phyloP scores from a whole-genome alignment of 1,140 invertebrate genomes.

The Drosophila persimilis region DNA sequence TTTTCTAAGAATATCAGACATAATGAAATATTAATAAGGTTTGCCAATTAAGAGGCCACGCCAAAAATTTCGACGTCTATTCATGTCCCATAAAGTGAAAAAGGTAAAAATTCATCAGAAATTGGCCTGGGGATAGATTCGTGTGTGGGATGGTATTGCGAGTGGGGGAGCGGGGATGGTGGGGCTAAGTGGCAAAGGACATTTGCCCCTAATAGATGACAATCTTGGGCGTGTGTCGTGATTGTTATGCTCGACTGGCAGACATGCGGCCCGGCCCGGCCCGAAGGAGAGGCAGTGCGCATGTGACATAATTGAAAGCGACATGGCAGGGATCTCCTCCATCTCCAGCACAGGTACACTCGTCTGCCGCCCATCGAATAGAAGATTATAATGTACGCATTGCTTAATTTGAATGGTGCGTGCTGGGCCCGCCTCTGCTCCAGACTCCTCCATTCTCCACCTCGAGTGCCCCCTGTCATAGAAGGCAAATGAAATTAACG shows the following conservation, averaged over 20 bases:
- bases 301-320: constrained; percentile 77
- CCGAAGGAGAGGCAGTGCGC: constrained; percentile 51
- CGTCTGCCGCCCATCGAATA: constrained; percentile 35
- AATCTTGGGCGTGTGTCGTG: constrained; percentile 55
- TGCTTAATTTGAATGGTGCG: constrained; percentile 72
- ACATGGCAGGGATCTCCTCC: constrained; percentile 37
- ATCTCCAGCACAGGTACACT: constrained; percentile 22
- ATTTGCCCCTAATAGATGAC: constrained; percentile 52
- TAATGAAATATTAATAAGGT: constrained; percentile 78
- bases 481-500: constrained; percentile 73
- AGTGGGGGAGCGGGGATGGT: too few species aligned
- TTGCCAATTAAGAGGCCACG: constrained; percentile 63
- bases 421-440: constrained; percentile 20
- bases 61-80: constrained; percentile 50
- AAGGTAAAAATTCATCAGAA: constrained; percentile 68
- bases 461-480: constrained; percentile 36
- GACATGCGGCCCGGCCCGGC: neutral
- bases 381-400: constrained; percentile 79
- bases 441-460: neutral
- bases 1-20: constrained; percentile 36
- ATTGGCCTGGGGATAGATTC: constrained; percentile 8
- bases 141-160: neutral
- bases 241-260: constrained; percentile 59
- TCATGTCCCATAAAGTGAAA: constrained; percentile 71
- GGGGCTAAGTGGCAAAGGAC: constrained; percentile 12